Evolutionary conservation across 1,140 invertebrate genomes (phyloP), one percentile per base, ranked within the genome.

Genomic region (Arion vulgaris): DNA sequence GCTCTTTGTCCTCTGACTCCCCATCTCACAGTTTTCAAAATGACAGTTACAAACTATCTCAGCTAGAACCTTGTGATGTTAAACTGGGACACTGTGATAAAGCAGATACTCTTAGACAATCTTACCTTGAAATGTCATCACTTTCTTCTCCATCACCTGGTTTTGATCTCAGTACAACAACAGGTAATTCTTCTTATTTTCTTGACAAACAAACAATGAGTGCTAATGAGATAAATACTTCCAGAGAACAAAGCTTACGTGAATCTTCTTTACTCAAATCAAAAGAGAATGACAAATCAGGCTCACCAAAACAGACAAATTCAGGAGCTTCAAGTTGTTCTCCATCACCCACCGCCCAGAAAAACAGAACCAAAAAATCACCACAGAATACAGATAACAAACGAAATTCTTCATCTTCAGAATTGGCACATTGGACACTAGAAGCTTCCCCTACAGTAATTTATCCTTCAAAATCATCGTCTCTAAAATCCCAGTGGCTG

Each of bases 51-150:
- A n/a, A 72, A 9, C 49, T 81, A 0, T 74, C 80, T 1, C 80
- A 74, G 45, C 34, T 81, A 28, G 80, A 81, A 57, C 69, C 80
- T 1, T 81, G 80, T 74, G 80, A 81, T 51, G 71, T 71, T 28
- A 66, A 36, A 38, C 28, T 36, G 11, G 80, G 80, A 15, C 69
- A 53, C 71, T 81, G 80, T 71, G 49, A 73, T 9, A 81, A 81
- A 51, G 80, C 69, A 49, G 41, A 36, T n/a, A 45, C 41, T 57
- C 26, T 81, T 0, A 69, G 80, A 36, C 4, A 2, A 23, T 73
- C 80, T 19, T n/a, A 74, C 17, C 28, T 68, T 23, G 80, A 81
- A 69, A 23, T 19, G 1, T 49, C 78, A 0, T 66, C 62, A 66
- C n/a, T 66, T 11, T 71, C 62, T 19, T 71, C 62, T 17, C 15